phyloP scores from a whole-genome alignment of 2,888 invertebrate genomes.

The Pheosia gnoma region DNA sequence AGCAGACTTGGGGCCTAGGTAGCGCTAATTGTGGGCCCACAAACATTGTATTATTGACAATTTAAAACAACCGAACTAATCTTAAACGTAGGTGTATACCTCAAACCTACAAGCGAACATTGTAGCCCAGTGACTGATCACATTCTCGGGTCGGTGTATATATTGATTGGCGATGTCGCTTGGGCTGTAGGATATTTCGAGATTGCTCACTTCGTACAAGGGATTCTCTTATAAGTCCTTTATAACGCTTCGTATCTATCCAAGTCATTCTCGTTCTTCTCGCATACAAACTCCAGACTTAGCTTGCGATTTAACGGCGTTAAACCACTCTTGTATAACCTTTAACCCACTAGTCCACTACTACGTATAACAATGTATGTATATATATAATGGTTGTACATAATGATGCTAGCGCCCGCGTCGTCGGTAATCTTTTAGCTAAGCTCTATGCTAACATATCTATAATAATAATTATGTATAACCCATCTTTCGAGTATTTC shows the following conservation, averaged over 20 bases:
- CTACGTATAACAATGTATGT: slow-evolving; percentile 56
- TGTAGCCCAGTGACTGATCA: slow-evolving; percentile 35
- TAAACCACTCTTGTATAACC: slow-evolving; percentile 58
- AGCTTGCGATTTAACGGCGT: slow-evolving; percentile 76
- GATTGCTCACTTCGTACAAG: slow-evolving; percentile 82
- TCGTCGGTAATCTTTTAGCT: slow-evolving; percentile 60
- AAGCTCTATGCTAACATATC: slow-evolving; percentile 80
- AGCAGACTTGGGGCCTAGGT: no score
- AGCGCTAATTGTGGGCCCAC: no score
- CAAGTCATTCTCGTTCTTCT: slow-evolving; percentile 63
- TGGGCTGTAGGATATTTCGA: slow-evolving; percentile 75
- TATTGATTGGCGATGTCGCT: slow-evolving; percentile 74
- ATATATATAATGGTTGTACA: slow-evolving; percentile 68
- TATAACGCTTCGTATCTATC: slow-evolving; percentile 76
- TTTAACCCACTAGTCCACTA: slow-evolving; percentile 62
- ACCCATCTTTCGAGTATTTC: slow-evolving; percentile 75
- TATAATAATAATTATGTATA: slow-evolving; percentile 60
- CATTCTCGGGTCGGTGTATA: slow-evolving; percentile 72
- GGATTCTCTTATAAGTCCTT: slow-evolving; percentile 80
- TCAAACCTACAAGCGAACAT: slow-evolving; percentile 30
- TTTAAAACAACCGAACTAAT: slow-evolving; percentile 37
- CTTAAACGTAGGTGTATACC: slow-evolving; percentile 33
- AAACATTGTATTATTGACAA: slow-evolving; percentile 19
- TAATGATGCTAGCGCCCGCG: slow-evolving; percentile 65
- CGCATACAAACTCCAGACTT: slow-evolving; percentile 72